These are phyloP conservation scores for Drosophila tristis DNA, from an alignment of 1,140 invertebrate genomes.

Conservation along the genomic window DNA sequence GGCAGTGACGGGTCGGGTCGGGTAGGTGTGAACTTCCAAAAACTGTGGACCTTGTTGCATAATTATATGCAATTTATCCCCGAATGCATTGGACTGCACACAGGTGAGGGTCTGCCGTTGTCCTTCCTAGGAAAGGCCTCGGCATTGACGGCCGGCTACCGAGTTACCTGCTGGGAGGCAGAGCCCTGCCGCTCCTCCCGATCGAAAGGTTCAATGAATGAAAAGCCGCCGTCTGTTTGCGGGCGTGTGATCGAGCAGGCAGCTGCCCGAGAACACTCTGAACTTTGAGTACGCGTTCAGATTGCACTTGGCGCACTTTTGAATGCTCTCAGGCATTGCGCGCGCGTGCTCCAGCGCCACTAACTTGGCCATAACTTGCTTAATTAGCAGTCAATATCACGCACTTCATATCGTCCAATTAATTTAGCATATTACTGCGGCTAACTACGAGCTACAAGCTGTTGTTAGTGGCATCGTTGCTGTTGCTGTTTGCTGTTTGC, in stretches of 20 bases:
- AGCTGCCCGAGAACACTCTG: conserved; percentile 25
- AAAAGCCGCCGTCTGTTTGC: conserved; percentile 36
- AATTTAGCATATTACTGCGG: conserved; percentile 78
- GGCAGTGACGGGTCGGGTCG: too few species aligned
- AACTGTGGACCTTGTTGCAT: conserved; percentile 67
- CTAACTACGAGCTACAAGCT: conserved; percentile 56
- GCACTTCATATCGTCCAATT: conserved; percentile 80
- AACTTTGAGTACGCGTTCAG: conserved; percentile 3
- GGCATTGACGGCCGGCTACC: conserved; percentile 50
- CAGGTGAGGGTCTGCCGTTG: background rate
- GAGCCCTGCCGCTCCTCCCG: background rate
- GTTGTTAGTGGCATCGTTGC: conserved; percentile 27
- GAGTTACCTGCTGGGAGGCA: conserved; percentile 45
- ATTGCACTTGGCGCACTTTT: background rate
- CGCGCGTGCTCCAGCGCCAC: conserved; percentile 54
- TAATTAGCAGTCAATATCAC: conserved; percentile 82
- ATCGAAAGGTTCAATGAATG: conserved; percentile 38
- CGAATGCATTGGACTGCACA: conserved; percentile 4
- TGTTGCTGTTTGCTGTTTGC: conserved; percentile 3
- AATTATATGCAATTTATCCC: conserved; percentile 77
- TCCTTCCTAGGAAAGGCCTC: conserved; percentile 58
- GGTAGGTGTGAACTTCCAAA: conserved; percentile 67
- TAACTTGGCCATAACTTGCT: conserved; percentile 70
- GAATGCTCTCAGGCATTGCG: background rate
- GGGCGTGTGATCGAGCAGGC: conserved; percentile 24